Conservation (phyloP, 2,888 invertebrate species). For the Drosophila dives region DNA sequence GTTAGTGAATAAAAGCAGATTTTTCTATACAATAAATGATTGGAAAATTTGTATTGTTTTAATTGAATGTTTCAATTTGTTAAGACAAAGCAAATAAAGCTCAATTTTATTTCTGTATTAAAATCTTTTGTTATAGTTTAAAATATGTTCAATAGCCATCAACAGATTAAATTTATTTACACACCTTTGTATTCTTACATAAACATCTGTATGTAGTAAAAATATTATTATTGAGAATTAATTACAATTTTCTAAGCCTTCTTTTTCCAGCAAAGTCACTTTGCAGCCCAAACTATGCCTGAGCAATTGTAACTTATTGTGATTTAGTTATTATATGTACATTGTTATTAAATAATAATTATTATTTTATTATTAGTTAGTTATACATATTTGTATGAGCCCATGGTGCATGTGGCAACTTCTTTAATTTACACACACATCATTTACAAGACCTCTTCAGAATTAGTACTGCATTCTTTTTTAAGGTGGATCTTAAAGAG, state of each 20-base stretch:
- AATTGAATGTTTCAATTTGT: not conserved
- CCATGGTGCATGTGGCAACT: not conserved
- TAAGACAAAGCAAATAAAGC: not conserved
- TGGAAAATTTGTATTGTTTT: not conserved
- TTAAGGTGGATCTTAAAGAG: not conserved
- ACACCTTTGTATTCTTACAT: too few relatives aligned
- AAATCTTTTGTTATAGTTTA: not conserved
- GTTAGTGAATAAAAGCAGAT: not conserved
- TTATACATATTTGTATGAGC: not conserved
- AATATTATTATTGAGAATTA: too few relatives aligned
- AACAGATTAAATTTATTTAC: not conserved
- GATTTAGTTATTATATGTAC: too few relatives aligned
- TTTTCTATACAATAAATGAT: not conserved
- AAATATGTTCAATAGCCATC: not conserved
- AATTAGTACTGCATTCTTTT: constrained; percentile 26
- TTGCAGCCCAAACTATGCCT: too few relatives aligned
- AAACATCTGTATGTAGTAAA: too few relatives aligned
- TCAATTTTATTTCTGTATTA: accelerated
- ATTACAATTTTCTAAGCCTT: too few relatives aligned
- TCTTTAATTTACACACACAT: not conserved
- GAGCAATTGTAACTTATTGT: too few relatives aligned
- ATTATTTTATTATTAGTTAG: not conserved
- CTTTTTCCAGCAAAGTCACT: too few relatives aligned
- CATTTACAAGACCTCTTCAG: constrained; percentile 13
- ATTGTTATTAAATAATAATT: too few relatives aligned